phyloP scores from a whole-genome alignment of 1,140 invertebrate genomes.

The Anoplolepis gracilipes region DNA sequence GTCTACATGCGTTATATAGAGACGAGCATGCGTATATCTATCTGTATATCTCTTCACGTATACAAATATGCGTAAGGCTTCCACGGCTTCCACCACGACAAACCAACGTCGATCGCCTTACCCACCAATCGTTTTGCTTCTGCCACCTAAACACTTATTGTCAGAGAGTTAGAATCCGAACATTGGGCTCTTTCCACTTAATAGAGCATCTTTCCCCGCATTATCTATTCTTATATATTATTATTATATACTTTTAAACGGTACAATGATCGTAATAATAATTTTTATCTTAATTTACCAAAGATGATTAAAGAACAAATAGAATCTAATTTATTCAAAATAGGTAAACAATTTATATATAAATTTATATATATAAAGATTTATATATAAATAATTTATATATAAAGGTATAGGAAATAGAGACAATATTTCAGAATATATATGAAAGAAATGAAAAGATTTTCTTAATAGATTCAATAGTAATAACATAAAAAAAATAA shows the following conservation, averaged over 20 bases:
- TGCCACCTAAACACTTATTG: slow-evolving; percentile 73
- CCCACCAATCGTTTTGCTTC: slow-evolving; percentile 84
- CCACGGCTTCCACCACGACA: slow-evolving; percentile 83
- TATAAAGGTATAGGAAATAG: neutral
- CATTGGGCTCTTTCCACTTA: neutral
- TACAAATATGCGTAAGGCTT: slow-evolving; percentile 78
- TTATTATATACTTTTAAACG: too few species aligned
- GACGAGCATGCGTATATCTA: slow-evolving; percentile 38
- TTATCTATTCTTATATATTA: too few species aligned
- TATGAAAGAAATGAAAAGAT: neutral
- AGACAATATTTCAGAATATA: neutral
- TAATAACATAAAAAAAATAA: too few species aligned
- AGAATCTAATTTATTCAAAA: neutral
- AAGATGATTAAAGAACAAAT: too few species aligned
- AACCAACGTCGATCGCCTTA: slow-evolving; percentile 85
- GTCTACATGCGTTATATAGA: slow-evolving; percentile 28
- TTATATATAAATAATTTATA: neutral
- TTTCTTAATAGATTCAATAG: slow-evolving; percentile 1
- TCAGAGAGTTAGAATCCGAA: slow-evolving; percentile 35
- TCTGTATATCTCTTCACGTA: slow-evolving; percentile 66
- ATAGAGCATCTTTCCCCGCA: neutral
- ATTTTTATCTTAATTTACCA: neutral
- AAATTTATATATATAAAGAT: neutral
- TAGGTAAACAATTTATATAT: too few species aligned
- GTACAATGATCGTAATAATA: neutral